phyloP scores from a whole-genome alignment of 2,888 invertebrate genomes.

The Meandrusa payeni region DNA sequence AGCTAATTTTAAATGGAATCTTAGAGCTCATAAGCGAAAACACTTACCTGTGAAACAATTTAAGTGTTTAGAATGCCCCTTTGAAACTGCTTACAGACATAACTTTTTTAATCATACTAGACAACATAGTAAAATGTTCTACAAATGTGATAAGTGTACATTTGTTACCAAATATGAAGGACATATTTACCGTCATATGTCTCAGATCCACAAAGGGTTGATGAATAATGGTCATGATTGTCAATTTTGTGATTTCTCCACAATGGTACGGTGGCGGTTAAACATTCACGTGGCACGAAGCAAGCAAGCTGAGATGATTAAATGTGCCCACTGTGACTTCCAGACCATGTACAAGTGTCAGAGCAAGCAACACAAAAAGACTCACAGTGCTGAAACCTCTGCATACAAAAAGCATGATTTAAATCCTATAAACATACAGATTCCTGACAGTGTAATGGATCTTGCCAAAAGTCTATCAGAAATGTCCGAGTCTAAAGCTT shows the following conservation, averaged over 20 bases:
- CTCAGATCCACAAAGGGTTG: slow-evolving; percentile 54
- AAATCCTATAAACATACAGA: too few relatives aligned
- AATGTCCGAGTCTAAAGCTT: neutral
- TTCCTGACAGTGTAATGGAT: neutral
- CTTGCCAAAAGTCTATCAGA: neutral
- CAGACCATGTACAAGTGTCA: slow-evolving; percentile 51
- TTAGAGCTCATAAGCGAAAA: slow-evolving; percentile 44
- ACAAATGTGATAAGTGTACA: slow-evolving; percentile 54
- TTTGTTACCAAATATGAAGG: slow-evolving; percentile 55
- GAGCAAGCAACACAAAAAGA: slow-evolving; percentile 48
- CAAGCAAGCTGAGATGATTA: slow-evolving; percentile 36
- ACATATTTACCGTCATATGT: slow-evolving; percentile 53
- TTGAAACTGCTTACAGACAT: slow-evolving; percentile 36
- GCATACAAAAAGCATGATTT: too few relatives aligned
- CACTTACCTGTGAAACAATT: slow-evolving; percentile 40
- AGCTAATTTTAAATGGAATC: slow-evolving; percentile 37
- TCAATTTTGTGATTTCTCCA: slow-evolving; percentile 53
- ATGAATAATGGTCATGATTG: slow-evolving; percentile 50
- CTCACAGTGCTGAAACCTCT: slow-evolving; percentile 33
- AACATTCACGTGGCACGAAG: slow-evolving; percentile 53
- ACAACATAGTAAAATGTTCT: slow-evolving; percentile 32
- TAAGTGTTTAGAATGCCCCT: slow-evolving; percentile 38
- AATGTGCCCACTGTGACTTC: slow-evolving; percentile 49
- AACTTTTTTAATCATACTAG: slow-evolving; percentile 36
- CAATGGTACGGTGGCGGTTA: slow-evolving; percentile 49